Evolutionary conservation across 1,140 invertebrate species (phyloP), one percentile per base, ranked within the genome.

Genomic region (Trachymyrmex cornetzi): DNA sequence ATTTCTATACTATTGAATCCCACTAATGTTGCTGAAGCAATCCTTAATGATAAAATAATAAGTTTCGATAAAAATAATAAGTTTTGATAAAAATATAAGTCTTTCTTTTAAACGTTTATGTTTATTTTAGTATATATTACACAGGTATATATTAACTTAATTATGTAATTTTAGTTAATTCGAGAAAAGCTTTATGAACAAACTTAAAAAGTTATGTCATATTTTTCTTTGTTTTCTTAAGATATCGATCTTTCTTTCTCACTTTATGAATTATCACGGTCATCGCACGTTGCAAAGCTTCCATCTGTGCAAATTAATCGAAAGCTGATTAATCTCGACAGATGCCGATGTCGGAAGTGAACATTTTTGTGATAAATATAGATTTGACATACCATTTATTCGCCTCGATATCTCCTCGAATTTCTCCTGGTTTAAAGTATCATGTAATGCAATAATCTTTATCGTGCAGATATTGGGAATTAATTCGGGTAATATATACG

Each of bases 251-350:
- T 69, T 63, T 79, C 24, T 61, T 71, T 14, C 14, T 72, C 57
- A 61, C 12, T n/a, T 55, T 3, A 48, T 59, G n/a, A 66, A 34
- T 85, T 77, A 91, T 90, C 82, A 55, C 14, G 66, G 77, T 66
- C 81, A 88, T 81, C 77, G 27, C 48, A 55, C 59, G 63, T 88
- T 77, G 84, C 81, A 75, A 87, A 77, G 61, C 74, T 69, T 61
- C 57, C 74, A 63, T 88, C 67, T 86, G 63, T 38, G 55, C 77
- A 63, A 71, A 89, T 89, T 89, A 89, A 90, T 90, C 74, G 72
- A 80, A 61, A 67, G 79, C 79, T 79, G 85, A 89, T 89, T 89
- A 87, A 89, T 90, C 85, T 75, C 72, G 72, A 89, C 55, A 67
- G 77, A 55, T 67, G 61, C 59, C 72, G 12, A 16, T 64, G 77